phyloP scores from a whole-genome alignment of 2,797 vertebrate species.

The Euthynnus affinis region DNA sequence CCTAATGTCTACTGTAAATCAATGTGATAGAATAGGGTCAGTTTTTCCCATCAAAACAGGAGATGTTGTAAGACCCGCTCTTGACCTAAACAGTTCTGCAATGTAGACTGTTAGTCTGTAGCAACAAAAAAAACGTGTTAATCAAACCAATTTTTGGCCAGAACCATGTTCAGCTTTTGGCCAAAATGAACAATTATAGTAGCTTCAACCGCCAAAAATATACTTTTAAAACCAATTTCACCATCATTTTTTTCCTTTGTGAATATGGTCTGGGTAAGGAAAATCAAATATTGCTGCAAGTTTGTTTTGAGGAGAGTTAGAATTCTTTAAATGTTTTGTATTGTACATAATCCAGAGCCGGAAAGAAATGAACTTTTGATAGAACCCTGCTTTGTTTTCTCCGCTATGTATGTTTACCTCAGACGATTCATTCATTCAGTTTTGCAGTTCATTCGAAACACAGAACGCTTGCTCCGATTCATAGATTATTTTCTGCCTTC shows the following conservation, averaged over 20 bases:
- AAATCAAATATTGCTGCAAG: not conserved
- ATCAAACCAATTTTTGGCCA: not conserved
- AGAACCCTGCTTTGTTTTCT: conserved; percentile 26
- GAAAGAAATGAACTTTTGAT: conserved; percentile 22
- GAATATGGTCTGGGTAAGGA: no score
- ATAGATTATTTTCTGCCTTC: conserved; percentile 40
- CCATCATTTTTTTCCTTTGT: no score
- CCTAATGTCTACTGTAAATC: not conserved
- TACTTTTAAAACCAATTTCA: not conserved
- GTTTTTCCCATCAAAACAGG: no score
- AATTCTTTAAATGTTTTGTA: conserved; percentile 23
- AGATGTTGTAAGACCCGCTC: no score
- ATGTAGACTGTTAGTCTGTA: no score
- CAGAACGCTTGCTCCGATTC: no score
- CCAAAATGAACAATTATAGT: not conserved
- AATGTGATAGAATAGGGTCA: not conserved
- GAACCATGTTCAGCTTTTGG: not conserved
- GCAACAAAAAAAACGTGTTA: no score
- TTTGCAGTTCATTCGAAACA: not conserved
- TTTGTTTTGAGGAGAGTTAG: conserved; percentile 17
- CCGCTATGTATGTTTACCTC: conserved; percentile 6
- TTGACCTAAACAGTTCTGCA: no score
- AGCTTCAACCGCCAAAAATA: not conserved
- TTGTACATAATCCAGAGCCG: not conserved
- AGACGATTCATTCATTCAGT: conserved; percentile 36